A percentile compares a stretch with the other conserved stretches of the same genome.
Conservation (phyloP, 1,140 invertebrate species). For the Megathymus violae region DNA sequence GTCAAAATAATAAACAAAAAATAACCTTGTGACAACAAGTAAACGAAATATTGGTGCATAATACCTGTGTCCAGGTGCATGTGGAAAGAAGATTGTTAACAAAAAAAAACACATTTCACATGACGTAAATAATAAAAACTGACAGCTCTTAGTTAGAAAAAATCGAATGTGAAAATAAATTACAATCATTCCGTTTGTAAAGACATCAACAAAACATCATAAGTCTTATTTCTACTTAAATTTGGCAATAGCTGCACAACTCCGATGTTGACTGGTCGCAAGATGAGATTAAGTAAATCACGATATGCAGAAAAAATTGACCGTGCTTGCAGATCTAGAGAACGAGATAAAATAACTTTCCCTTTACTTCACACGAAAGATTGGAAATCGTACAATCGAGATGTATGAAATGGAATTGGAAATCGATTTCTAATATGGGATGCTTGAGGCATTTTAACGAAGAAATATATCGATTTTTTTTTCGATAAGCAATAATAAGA, state of each 20-base stretch:
- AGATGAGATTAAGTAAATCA: conserved; percentile 40
- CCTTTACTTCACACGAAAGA: conserved; percentile 35
- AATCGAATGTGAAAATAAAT: conserved; percentile 4
- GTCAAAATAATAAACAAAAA: too few species aligned
- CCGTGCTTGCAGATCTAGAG: conserved; percentile 38
- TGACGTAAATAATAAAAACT: not conserved
- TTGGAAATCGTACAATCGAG: conserved; percentile 24
- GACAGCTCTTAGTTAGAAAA: too few species aligned
- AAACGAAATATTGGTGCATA: too few species aligned
- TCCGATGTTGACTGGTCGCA: conserved; percentile 10
- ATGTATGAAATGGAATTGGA: conserved; percentile 4
- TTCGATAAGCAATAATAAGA: too few species aligned
- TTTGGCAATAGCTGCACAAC: not conserved
- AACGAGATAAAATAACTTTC: conserved; percentile 44
- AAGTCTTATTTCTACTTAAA: not conserved
- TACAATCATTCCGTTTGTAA: not conserved
- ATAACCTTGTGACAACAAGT: too few species aligned
- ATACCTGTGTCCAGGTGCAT: too few species aligned
- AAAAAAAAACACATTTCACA: not conserved
- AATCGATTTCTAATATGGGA: conserved; percentile 24
- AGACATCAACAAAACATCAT: conserved; percentile 10
- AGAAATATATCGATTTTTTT: too few species aligned
- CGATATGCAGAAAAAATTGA: conserved; percentile 31
- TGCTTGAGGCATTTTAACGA: not conserved
- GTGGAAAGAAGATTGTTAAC: too few species aligned